Evolutionary conservation across 2,797 vertebrate species (phyloP).

Genomic region (Eulemur mongoz): DNA sequence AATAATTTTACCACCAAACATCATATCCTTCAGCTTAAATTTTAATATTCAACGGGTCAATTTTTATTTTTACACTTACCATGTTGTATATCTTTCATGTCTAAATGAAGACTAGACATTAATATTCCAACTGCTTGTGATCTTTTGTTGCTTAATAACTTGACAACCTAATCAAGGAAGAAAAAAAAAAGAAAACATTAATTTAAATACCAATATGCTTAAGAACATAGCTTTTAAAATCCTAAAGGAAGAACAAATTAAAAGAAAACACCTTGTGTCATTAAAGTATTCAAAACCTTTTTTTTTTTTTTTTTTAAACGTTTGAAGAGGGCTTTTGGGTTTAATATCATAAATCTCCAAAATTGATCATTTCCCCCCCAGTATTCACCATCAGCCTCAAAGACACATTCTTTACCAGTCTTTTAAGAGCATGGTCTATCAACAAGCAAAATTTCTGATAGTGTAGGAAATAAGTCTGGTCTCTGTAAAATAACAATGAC

Average conservation of each 20-base stretch:
- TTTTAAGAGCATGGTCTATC: neutral
- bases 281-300: neutral
- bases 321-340: neutral
- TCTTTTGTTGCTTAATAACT: slow-evolving; percentile 97
- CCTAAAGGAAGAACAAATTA: slow-evolving; percentile 46
- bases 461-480: neutral
- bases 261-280: neutral
- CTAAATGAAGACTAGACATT: slow-evolving; percentile 99
- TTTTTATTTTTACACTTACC: slow-evolving; percentile 87
- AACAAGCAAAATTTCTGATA: neutral
- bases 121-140: slow-evolving; percentile 99
- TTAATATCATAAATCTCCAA: neutral
- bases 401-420: neutral
- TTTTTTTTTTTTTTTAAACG: neutral
- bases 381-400: neutral
- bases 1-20: neutral
- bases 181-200: slow-evolving; percentile 65
- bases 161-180: slow-evolving; percentile 90
- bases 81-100: slow-evolving; percentile 98
- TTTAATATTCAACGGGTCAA: neutral
- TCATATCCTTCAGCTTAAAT: neutral
- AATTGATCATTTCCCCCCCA: fast-evolving
- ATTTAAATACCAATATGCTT: neutral
- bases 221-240: neutral
- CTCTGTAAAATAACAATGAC: neutral